Base-by-base conservation (phyloP, 1,140 invertebrate genomes). In the Pseudachorutes palmiensis region DNA sequence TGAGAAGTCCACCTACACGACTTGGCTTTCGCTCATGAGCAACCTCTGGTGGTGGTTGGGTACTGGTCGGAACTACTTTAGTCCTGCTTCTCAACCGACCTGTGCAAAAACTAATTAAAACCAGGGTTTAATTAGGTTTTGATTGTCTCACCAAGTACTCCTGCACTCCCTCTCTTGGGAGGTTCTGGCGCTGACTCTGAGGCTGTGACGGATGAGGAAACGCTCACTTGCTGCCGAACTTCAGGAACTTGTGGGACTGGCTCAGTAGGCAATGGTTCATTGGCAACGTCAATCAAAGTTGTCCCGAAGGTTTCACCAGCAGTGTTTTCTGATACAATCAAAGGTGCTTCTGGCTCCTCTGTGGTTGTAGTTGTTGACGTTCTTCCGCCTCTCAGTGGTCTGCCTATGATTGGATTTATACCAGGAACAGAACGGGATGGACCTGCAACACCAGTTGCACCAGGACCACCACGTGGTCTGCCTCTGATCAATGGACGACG, bases 1-100 rank as follows among this genome's bases (percentile, higher is more conserved):
- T 74, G 28, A 74, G 36, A 65, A 74, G 68, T 49, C 72, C 70
- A 51, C 36, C 62, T 2, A 70, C 57, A 48, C 72, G 57, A 63
- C 66, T 68, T 30, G 70, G 70, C 36, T 70, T 74, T 33, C 65
- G 62, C 22, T 71, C 72, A 0, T 30, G 30, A 12, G 30, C 14
- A 24, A 55, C 63, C 22, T 49, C 45, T 2, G 67, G 32, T 14
- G 58, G 51, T 2, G 61, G 41, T 55, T 68, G 58, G 22, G 60
- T 68, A 1, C 66, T 33, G 31, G 66, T 68, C 0, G 30, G 26
- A 1, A 58, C 62, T 48, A 66, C 65, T 59, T 71, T 73, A 2
- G 69, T 41, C 9, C 70, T 45, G 31, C 22, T 70, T 48, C 70
- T 64, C 31, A 74, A 36, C 9, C 70, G 68, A 12, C 72, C 72